Conservation (phyloP, 2,113 vertebrate genomes). For the Paralichthys olivaceus region DNA sequence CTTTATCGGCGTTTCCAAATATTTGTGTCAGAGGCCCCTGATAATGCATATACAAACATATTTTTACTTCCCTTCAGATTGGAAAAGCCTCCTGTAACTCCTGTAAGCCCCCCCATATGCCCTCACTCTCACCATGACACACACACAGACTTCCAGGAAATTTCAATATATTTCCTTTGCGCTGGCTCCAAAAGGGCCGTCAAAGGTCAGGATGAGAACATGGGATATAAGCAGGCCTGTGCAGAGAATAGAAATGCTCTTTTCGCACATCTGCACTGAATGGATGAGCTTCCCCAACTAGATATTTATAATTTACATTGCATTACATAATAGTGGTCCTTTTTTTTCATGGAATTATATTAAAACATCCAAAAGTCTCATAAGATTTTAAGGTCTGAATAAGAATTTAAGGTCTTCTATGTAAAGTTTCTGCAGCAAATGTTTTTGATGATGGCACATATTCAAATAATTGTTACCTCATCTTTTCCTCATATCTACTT, state of each 20-base stretch:
- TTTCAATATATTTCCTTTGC: conserved; percentile 52
- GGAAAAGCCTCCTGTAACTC: conserved; percentile 13
- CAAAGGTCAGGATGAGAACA: conserved; percentile 36
- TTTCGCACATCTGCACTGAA: background rate
- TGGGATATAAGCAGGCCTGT: conserved; percentile 14
- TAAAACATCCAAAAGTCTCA: no score
- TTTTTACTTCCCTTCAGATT: conserved; percentile 39
- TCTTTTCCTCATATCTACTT: no score
- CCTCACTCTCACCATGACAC: conserved; percentile 17
- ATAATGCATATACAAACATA: conserved; percentile 55
- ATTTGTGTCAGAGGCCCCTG: conserved; percentile 22
- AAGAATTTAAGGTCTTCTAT: no score
- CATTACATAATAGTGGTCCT: background rate
- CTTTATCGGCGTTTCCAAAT: conserved; percentile 41
- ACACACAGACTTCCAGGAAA: conserved; percentile 65
- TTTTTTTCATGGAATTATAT: background rate
- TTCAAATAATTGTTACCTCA: no score
- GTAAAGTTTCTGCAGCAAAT: no score
- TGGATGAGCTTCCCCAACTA: background rate
- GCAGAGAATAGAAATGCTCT: background rate
- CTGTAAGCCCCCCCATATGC: conserved; percentile 11
- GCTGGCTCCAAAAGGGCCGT: conserved; percentile 49
- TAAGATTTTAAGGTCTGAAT: no score
- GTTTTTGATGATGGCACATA: no score
- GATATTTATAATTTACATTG: background rate